Evolutionary conservation across 2,888 invertebrate genomes (phyloP), one percentile per base, ranked within the genome.

Genomic region (Rhopalosiphum nymphaeae): DNA sequence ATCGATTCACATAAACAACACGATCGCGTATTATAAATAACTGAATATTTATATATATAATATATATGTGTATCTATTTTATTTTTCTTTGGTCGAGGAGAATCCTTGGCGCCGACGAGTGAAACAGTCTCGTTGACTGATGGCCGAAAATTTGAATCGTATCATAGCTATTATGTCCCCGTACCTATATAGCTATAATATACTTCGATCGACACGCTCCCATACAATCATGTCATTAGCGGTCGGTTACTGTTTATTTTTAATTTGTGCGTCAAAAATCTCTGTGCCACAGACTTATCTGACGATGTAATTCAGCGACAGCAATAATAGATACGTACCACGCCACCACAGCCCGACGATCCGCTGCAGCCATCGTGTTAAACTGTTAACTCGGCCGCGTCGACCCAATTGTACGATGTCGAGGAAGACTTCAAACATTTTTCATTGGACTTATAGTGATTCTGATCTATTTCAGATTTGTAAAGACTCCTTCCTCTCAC

Each of bases 1-100:
- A 90, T 90, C 90, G 90, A 90, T 67, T 46, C 44, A 90, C 90
- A 90, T 90, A 90, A 90, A 90, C 67, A 57, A 57, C 89, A 56
- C 56, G 53, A 46, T n/a, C 87, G 36, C 21, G 56, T 57, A 56
- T 86, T 86, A 46, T 56, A 89, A 56, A 89, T 89, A 89, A 53
- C 88, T 42, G 88, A 56, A 88, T 49, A 16, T n/a, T 9, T 21
- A 36, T 85, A 0, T 25, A 49, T 84, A 67, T 67, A n/a, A 13
- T n/a, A 36, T 5, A 21, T 36, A 21, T 36, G 0, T 85, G 29
- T 85, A 44, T 44, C 5, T 21, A 49, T 16, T 46, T 11, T 46
- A 87, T 7, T 87, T 46, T 87, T 46, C 13, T 87, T 87, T 21
- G 16, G n/a, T 49, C 49, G 2, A 29, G 3, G 49, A n/a, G 85